phyloP scores from a whole-genome alignment of 2,888 invertebrate species.

The Ceriagrion tenellum region DNA sequence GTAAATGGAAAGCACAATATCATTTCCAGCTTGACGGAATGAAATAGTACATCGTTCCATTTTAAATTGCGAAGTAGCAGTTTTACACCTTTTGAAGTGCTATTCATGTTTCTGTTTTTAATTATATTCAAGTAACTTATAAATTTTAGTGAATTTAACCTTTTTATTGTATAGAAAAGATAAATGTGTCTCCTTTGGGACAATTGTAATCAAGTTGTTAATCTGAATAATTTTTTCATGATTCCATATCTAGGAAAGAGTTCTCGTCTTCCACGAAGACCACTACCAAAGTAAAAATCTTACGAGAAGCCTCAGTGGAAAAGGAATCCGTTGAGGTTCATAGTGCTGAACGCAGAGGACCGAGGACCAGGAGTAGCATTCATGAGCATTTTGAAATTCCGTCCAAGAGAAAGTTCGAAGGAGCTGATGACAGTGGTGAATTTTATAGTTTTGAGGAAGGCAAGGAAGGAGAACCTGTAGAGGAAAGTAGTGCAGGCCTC shows the following conservation, averaged over 20 bases:
- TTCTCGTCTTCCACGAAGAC: conserved; percentile 9
- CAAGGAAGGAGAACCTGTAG: not conserved
- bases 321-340: not conserved
- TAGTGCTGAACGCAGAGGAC: not conserved
- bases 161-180: too few relatives aligned
- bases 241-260: not conserved
- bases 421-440: conserved; percentile 35
- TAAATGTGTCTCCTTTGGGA: too few relatives aligned
- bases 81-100: too few relatives aligned
- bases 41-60: too few relatives aligned
- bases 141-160: too few relatives aligned
- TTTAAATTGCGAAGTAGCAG: too few relatives aligned
- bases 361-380: not conserved
- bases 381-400: not conserved
- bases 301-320: not conserved
- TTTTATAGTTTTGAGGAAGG: conserved; percentile 45
- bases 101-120: too few relatives aligned
- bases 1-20: too few relatives aligned
- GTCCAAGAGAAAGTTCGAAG: not conserved
- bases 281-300: not conserved
- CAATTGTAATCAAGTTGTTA: too few relatives aligned
- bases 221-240: too few relatives aligned
- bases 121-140: too few relatives aligned
- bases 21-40: too few relatives aligned
- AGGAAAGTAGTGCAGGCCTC: not conserved